Base-by-base conservation (phyloP, 2,113 vertebrate genomes). In the Cariama cristata region DNA sequence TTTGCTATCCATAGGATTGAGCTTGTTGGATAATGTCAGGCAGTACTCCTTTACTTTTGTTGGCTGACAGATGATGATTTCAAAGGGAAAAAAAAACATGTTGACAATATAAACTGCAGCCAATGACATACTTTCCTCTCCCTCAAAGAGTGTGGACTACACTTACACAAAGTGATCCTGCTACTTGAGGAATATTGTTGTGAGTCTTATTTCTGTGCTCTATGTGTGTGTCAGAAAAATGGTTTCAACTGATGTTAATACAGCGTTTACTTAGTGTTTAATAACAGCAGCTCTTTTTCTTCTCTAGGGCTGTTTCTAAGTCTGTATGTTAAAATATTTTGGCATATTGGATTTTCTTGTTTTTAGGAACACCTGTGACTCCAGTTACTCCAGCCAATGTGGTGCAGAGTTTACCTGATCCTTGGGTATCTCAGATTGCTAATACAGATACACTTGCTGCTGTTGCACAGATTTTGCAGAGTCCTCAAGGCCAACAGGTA, bases 401-500 rank as follows among this genome's bases (percentile, higher is more conserved):
- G 30, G 99, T 99, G 3, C 99, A 99, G 83, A 98, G 98, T 95
- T 98, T 99, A 60, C 99, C 99, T n/a, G 99, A 99, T 91, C 98
- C 98, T 9, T 99, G 99, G 99, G 99, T 99, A 3, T 99, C 99
- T 64, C 99, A 99, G 97, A 99, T 99, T 91, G 99, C 98, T 82
- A 99, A 99, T 97, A 99, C 99, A 40, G 99, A 99, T 94, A 99
- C 99, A 0, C 99, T 99, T 92, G 99, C 99, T 86, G 99, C 99
- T 42, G 99, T 99, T 64, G 99, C 99, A 55, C 99, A 99, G 96
- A 99, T 99, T 96, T 97, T 99, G 79, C 99, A 99, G 86, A 99
- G 99, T 98, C 99, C 99, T 60, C 99, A 99, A 93, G 99, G 99
- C 73, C 99, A 99, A 47, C 99, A 99, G 99, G 99, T 99, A 79